Conservation (phyloP, 92 coral and sea anemone genomes). For the Parazoanthus atlanticus region DNA sequence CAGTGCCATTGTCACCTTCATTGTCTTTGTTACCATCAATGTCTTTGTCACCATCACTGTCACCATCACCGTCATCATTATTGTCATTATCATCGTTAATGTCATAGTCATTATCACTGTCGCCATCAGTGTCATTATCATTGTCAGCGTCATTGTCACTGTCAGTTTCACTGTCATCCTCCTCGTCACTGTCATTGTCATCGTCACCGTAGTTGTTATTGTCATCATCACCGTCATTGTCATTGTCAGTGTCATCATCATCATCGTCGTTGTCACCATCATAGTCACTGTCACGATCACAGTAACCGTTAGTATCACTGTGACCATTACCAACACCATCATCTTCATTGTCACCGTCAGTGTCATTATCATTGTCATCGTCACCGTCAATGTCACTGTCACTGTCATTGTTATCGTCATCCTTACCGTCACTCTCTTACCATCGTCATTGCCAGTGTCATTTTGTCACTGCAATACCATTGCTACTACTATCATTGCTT, state of each 20-base stretch:
- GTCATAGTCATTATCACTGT: neutral
- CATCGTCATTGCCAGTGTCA: neutral
- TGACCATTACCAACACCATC: too few species aligned
- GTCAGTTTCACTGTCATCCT: neutral
- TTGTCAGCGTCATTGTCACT: neutral
- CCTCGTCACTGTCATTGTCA: neutral
- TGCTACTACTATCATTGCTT: neutral
- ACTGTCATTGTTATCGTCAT: neutral
- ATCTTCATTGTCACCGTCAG: neutral
- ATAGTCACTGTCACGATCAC: neutral
- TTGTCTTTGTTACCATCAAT: neutral
- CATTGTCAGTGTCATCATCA: neutral
- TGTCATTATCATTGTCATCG: neutral
- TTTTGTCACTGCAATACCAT: neutral
- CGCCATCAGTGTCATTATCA: neutral
- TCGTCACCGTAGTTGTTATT: neutral
- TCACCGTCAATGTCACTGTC: neutral
- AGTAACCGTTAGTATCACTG: too few species aligned
- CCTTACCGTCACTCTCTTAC: neutral
- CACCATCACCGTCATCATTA: too few species aligned
- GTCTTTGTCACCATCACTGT: neutral
- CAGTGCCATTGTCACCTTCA: neutral
- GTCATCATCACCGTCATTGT: too few species aligned
- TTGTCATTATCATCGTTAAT: neutral
- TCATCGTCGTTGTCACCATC: neutral